Evolutionary conservation across 2,888 invertebrate species (phyloP), one percentile per base, ranked within the genome.

Genomic region (Plebejus argus): DNA sequence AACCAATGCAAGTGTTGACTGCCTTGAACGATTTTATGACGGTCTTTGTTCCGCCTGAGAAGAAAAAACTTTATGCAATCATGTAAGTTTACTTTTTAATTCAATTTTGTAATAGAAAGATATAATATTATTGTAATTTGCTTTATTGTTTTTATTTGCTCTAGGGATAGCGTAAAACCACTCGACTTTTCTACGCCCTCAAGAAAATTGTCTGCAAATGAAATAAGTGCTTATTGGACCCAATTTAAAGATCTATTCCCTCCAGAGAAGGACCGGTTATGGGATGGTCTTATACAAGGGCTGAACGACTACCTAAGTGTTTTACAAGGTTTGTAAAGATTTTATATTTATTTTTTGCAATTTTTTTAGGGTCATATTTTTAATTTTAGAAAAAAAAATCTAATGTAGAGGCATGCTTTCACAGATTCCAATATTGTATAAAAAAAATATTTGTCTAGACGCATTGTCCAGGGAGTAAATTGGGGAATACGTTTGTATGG

Each of bases 181-280:
- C 93, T 92, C 82, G 85, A 88, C 83, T 85, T 94, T 87, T 84
- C 91, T 82, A 95, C 95, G 0, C 89, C 95, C 1, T 95, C 96
- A 0, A 91, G 96, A 45, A 90, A 90, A 80, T 83, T 96, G 70
- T 87, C 87, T 6, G 83, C 89, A 0, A 89, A 95, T 39, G 96
- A 96, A 82, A 95, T 97, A 35, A 92, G 91, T 10, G 86, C 89
- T 1, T 97, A 95, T 87, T 98, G 97, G 97, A 85, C 90, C 8
- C 94, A 95, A 80, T 97, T 96, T 88, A 91, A 92, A 79, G 90
- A 93, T 61, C 87, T 95, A 8, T 96, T 96, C 82, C 91, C 96
- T 0, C 81, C 90, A 0, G 95, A 96, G 71, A 96, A 95, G 81
- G 95, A 96, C 82, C 95, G 95, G 78, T 89, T 97, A 66, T 98